A percentile compares a stretch with the other conserved stretches of the same genome.
Conservation (phyloP, 2,888 invertebrate species). For the Pseudococcus jackbeardsleyi region DNA sequence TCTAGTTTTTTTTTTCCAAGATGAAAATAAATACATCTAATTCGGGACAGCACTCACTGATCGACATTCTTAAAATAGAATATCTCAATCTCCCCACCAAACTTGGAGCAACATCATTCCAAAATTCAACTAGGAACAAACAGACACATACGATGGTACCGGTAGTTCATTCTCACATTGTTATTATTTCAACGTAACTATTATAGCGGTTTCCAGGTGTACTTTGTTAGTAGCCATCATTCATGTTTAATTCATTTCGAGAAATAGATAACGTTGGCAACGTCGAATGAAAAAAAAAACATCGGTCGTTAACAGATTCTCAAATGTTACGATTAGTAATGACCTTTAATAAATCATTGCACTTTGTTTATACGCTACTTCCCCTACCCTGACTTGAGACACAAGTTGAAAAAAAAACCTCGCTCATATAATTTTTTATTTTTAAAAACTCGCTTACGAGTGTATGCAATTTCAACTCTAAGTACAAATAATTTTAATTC, state of each 20-base stretch:
- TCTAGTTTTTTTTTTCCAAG: too few relatives aligned
- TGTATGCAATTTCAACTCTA: not conserved
- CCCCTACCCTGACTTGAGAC: not conserved
- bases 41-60: not conserved
- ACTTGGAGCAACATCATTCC: not conserved
- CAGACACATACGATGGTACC: slow-evolving; percentile 23
- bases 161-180: slow-evolving; percentile 46
- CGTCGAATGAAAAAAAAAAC: slow-evolving; percentile 24
- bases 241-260: slow-evolving; percentile 55
- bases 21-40: too few relatives aligned
- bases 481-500: slow-evolving; percentile 22
- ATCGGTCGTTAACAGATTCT: slow-evolving; percentile 47
- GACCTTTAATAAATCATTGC: slow-evolving; percentile 50
- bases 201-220: slow-evolving; percentile 54
- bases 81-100: not conserved
- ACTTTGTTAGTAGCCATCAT: slow-evolving; percentile 48
- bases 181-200: slow-evolving; percentile 30
- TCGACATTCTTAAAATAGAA: not conserved
- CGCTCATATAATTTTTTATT: not conserved
- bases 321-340: slow-evolving; percentile 35
- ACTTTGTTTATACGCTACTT: not conserved
- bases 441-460: too few relatives aligned
- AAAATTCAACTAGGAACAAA: not conserved
- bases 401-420: not conserved
- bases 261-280: slow-evolving; percentile 29